phyloP scores from a whole-genome alignment of 2,888 invertebrate genomes.

The Steromphala cineraria region DNA sequence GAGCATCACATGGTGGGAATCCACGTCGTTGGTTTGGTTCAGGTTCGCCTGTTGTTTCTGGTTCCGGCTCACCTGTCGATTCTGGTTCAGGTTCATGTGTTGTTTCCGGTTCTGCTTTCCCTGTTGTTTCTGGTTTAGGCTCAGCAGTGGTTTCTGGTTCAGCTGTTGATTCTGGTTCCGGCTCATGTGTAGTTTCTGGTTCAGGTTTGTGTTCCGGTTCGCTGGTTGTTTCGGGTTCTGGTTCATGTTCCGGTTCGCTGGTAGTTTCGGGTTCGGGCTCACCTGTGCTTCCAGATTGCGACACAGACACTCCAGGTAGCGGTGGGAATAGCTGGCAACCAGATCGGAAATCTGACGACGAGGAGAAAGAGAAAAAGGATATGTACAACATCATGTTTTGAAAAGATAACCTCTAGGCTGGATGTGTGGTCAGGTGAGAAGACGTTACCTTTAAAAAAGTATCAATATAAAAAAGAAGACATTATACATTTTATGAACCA shows the following conservation, averaged over 20 bases:
- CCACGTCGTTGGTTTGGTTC: conserved; percentile 47
- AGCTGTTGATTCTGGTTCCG: too few species aligned
- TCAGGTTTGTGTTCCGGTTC: neutral
- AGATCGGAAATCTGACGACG: conserved; percentile 35
- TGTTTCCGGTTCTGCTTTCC: conserved; percentile 27
- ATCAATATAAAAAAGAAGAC: too few species aligned
- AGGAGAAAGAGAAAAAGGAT: neutral
- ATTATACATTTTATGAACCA: too few species aligned
- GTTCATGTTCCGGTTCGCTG: neutral
- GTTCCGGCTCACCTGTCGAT: conserved; percentile 43
- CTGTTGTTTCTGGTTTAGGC: conserved; percentile 43
- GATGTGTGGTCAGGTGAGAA: too few species aligned
- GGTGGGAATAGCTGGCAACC: conserved; percentile 43
- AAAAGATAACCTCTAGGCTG: too few species aligned
- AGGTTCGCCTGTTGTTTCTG: conserved; percentile 21
- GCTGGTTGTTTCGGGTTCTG: neutral
- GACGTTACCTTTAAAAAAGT: too few species aligned
- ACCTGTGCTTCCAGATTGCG: conserved; percentile 10
- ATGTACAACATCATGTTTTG: too few species aligned
- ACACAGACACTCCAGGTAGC: neutral
- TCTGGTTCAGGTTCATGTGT: neutral
- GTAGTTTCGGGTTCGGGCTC: too few species aligned
- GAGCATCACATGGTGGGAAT: conserved; percentile 47
- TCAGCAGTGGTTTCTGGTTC: neutral
- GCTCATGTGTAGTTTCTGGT: conserved; percentile 19